Base-by-base conservation (phyloP, 2,797 vertebrate species). In the Falco naumanni region DNA sequence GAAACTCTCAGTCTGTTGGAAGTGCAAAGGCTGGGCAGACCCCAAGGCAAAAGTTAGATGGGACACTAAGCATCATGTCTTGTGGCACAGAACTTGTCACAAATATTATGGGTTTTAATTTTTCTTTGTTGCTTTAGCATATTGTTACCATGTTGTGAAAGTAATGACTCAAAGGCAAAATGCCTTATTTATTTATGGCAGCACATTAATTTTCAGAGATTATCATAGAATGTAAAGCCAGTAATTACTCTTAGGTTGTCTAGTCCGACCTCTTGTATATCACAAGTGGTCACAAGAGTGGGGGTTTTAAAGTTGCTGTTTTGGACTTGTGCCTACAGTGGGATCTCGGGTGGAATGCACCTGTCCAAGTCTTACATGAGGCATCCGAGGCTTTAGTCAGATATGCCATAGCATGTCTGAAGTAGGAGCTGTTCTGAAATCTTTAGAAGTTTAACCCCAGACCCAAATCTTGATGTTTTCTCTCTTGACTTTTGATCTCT, bases 401-500 rank as follows among this genome's bases (percentile, higher is more conserved):
- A 74, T 80, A 25, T 1, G 16, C 61, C n/a, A 45, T 10, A 70
- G 56, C 87, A 70, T 81, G 59, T 87, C 54, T 95, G 80, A 96
- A 79, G 57, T 63, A 89, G 60, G 64, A 90, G 60, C 84, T 76
- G 34, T 85, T 88, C 71, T 95, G 50, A 89, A 75, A 65, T 76
- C 78, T 93, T 93, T 68, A 87, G 71, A 96, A 89, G 76, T 68
- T 89, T 96, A 94, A 94, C 51, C 95, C 63, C 79, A 64, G 37
- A 71, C 64, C 45, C 71, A 86, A 83, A 93, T 92, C 92, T 93
- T 94, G 54, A 81, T 95, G 70, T 92, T 88, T 84, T 90, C 85
- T 91, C 77, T 84, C n/a, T 53, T 81, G 71, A 84, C 74, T 93
- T 90, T 56, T 72, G 88, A 90, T 96, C 83, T 93, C 95, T 97